Percentiles rank a stretch among this genome's conserved stretches.
Conservation (phyloP, 92 coral and sea anemone species). For the Zoanthus solanderi region DNA sequence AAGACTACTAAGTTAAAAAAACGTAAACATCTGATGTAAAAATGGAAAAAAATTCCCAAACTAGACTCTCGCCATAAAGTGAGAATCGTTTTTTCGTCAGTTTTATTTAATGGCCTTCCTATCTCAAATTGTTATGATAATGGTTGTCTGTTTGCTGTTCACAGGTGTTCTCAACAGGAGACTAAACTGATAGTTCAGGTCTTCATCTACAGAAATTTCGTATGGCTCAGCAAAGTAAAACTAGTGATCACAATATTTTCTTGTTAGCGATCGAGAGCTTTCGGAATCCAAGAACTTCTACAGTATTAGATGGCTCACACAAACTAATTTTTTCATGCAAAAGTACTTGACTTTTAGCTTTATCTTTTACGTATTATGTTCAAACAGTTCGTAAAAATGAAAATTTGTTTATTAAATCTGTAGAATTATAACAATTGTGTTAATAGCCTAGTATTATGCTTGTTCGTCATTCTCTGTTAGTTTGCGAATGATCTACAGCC, state of each 20-base stretch:
- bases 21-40: not conserved
- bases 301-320: not conserved
- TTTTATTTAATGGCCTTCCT: not conserved
- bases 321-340: not conserved
- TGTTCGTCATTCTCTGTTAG: not conserved
- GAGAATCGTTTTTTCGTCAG: not conserved
- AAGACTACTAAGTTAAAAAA: not conserved
- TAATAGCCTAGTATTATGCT: not conserved
- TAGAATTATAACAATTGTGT: not conserved
- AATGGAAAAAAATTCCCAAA: not conserved
- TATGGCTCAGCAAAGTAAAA: not conserved
- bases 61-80: not conserved
- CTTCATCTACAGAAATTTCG: not conserved
- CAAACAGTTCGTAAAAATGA: not conserved
- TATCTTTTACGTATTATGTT: not conserved
- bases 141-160: not conserved
- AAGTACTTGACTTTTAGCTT: not conserved
- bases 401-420: not conserved
- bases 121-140: not conserved
- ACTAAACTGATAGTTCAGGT: not conserved
- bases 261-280: not conserved
- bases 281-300: not conserved
- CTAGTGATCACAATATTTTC: not conserved
- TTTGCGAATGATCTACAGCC: not conserved
- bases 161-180: not conserved